A percentile compares a stretch with the other conserved stretches of the same genome.
Conservation (phyloP, 2,113 vertebrate genomes). For the Physeter macrocephalus region DNA sequence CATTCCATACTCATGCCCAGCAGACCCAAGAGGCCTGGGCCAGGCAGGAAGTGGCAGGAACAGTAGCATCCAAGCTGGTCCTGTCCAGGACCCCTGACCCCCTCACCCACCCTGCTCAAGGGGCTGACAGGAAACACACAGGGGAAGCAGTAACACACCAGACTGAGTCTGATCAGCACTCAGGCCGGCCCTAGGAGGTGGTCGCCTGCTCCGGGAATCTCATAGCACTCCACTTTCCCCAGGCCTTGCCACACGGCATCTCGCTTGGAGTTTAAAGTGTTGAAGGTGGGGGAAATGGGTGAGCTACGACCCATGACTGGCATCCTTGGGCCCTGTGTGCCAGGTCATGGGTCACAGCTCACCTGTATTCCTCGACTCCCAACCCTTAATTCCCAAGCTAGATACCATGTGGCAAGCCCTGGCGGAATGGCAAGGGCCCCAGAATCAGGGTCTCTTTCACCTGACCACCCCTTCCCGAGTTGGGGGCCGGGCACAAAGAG, state of each 20-base stretch:
- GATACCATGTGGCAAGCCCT: not conserved
- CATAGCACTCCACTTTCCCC: not conserved
- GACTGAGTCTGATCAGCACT: not conserved
- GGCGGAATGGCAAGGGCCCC: not conserved
- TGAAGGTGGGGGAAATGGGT: not conserved
- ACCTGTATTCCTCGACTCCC: not conserved
- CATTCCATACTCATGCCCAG: not conserved
- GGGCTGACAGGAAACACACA: not conserved
- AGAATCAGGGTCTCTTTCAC: not conserved
- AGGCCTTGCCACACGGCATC: not conserved
- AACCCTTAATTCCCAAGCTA: not conserved
- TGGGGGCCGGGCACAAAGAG: not conserved
- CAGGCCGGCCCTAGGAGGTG: not conserved
- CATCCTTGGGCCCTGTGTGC: not conserved
- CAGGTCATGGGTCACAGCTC: not conserved
- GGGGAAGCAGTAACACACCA: not conserved
- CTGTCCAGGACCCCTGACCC: not conserved
- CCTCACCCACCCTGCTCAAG: not conserved
- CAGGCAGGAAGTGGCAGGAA: not conserved
- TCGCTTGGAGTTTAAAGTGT: not conserved
- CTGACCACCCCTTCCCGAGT: not conserved
- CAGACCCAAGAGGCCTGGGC: slow-evolving; percentile 4
- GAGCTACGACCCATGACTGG: not conserved
- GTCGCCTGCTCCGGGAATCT: not conserved
- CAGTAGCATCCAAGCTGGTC: not conserved